phyloP scores from a whole-genome alignment of 92 coral and sea anemone species.

The Parazoanthus atlanticus region DNA sequence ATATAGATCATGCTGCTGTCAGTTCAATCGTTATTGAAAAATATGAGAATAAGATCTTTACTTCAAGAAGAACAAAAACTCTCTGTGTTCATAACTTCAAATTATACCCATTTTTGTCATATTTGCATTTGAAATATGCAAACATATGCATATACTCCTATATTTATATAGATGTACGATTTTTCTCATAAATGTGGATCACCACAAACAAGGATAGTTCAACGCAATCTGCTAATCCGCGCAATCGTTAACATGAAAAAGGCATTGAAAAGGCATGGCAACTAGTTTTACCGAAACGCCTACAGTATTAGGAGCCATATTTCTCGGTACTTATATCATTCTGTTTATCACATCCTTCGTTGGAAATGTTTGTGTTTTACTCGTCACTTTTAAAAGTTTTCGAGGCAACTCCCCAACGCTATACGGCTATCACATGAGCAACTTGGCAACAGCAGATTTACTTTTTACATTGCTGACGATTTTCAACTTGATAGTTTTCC shows the following conservation, averaged over 20 bases:
- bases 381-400: constrained; percentile 30
- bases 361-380: constrained; percentile 47
- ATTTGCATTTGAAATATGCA: background rate
- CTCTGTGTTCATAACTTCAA: background rate
- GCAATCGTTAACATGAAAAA: background rate
- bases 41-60: no score
- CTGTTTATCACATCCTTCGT: constrained; percentile 40
- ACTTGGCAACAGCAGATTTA: constrained; percentile 54
- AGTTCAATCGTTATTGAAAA: background rate
- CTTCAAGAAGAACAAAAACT: no score
- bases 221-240: background rate
- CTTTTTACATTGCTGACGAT: constrained; percentile 44
- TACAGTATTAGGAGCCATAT: background rate
- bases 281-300: constrained; percentile 11
- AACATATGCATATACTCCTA: no score
- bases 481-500: constrained; percentile 16
- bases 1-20: background rate
- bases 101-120: background rate
- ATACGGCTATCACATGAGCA: constrained; percentile 42
- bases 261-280: background rate
- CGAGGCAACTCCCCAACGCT: constrained; percentile 10
- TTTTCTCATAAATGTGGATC: background rate
- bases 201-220: background rate
- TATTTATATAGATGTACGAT: no score
- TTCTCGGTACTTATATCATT: background rate